A percentile compares a stretch with the other conserved stretches of the same genome.
phyloP scores from a whole-genome alignment of 2,113 vertebrate genomes.

The Platysternon megacephalum region DNA sequence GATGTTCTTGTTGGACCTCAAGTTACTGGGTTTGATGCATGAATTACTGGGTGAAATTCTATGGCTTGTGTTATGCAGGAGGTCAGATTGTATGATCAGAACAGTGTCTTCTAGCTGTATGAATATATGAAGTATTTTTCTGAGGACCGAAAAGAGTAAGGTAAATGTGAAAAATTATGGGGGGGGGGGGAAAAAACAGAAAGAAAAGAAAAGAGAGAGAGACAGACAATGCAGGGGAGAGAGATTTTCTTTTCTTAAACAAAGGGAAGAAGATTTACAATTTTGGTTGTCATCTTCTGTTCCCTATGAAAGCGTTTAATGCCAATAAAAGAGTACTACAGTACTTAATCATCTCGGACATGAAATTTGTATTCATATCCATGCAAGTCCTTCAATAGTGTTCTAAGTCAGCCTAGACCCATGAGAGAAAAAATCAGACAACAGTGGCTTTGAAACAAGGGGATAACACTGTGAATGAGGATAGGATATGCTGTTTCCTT shows the following conservation, averaged over 20 bases:
- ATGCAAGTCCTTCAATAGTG: conserved; percentile 2
- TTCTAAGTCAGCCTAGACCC: conserved; percentile 36
- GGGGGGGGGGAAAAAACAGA: neutral
- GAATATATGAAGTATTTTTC: neutral
- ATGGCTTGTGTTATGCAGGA: neutral
- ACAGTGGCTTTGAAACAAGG: neutral
- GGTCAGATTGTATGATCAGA: neutral
- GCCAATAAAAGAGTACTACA: neutral
- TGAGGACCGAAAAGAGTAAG: neutral
- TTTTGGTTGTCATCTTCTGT: neutral
- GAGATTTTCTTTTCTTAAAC: neutral
- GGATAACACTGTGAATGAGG: neutral
- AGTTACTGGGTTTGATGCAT: neutral
- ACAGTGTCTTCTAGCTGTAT: neutral
- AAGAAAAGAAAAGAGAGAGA: neutral
- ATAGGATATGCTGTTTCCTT: neutral
- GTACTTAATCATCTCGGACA: conserved; percentile 25
- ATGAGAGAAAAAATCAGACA: neutral
- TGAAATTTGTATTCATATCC: conserved; percentile 44
- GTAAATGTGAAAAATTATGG: neutral
- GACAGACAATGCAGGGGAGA: neutral
- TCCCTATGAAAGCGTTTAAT: neutral
- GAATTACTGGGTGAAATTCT: neutral
- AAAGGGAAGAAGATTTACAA: neutral
- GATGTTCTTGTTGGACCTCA: neutral